phyloP scores from a whole-genome alignment of 64 coral and sea anemone genomes.

The Montipora foliosa region DNA sequence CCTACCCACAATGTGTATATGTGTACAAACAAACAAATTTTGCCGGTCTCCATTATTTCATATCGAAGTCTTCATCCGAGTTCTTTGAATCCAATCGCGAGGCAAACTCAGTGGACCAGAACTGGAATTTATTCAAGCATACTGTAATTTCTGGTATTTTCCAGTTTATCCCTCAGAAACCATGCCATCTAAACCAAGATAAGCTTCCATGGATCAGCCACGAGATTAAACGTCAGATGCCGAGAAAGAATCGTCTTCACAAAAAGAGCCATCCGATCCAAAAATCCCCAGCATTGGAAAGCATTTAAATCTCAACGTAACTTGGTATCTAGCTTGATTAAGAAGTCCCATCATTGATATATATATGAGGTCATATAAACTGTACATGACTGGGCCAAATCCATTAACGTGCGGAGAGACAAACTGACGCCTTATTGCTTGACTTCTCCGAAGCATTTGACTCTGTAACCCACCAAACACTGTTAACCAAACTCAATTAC shows the following conservation, averaged over 20 bases:
- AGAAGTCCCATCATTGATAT: no score
- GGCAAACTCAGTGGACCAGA: background rate
- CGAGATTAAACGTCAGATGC: conserved; percentile 38
- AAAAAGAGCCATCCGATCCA: conserved; percentile 22
- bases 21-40: no score
- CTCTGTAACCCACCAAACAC: background rate
- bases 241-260: conserved; percentile 41
- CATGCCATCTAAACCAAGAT: background rate
- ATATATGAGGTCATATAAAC: background rate
- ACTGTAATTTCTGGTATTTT: no score
- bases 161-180: conserved; percentile 53
- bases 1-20: background rate
- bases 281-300: conserved; percentile 36
- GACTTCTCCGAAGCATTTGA: conserved; percentile 42
- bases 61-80: conserved; percentile 18
- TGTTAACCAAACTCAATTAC: background rate
- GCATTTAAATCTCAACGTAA: conserved; percentile 63
- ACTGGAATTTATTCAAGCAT: no score
- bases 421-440: conserved; percentile 26
- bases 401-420: background rate
- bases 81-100: background rate
- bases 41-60: background rate
- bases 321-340: background rate
- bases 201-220: conserved; percentile 55
- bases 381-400: conserved; percentile 20